A percentile compares a stretch with the other conserved stretches of the same genome.
Evolutionary conservation across 2,113 vertebrate genomes (phyloP).

Genomic region (Antidorcas marsupialis): DNA sequence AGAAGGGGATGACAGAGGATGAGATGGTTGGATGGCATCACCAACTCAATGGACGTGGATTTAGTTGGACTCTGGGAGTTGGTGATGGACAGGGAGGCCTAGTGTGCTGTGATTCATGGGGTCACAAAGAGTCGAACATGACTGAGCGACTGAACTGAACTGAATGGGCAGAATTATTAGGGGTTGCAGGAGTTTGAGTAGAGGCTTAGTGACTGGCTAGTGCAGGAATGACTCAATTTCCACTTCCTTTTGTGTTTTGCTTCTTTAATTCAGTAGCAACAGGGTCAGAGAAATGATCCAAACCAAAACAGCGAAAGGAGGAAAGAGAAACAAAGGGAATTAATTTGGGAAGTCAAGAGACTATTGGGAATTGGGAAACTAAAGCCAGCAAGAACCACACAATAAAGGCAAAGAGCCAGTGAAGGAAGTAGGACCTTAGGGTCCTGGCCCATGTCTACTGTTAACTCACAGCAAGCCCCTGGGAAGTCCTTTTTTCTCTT

Average conservation of each 20-base stretch:
- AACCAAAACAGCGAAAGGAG: background rate
- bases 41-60: fast-evolving
- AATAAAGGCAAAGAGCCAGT: background rate
- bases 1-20: background rate
- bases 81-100: background rate
- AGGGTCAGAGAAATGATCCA: background rate
- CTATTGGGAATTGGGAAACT: background rate
- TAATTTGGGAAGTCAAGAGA: background rate
- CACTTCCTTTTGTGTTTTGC: background rate
- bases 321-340: background rate
- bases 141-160: background rate
- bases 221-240: background rate
- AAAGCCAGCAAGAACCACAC: background rate
- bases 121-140: fast-evolving
- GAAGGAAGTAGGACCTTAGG: background rate
- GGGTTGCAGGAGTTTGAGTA: background rate
- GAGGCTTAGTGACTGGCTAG: background rate
- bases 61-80: background rate
- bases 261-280: background rate
- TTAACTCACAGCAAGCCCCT: background rate
- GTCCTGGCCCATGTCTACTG: background rate
- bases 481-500: background rate
- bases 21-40: background rate
- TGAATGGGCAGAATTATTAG: fast-evolving
- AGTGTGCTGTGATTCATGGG: fast-evolving